Base-by-base conservation (phyloP, 2,888 invertebrate genomes). In the Omphaloscelis lunosa region DNA sequence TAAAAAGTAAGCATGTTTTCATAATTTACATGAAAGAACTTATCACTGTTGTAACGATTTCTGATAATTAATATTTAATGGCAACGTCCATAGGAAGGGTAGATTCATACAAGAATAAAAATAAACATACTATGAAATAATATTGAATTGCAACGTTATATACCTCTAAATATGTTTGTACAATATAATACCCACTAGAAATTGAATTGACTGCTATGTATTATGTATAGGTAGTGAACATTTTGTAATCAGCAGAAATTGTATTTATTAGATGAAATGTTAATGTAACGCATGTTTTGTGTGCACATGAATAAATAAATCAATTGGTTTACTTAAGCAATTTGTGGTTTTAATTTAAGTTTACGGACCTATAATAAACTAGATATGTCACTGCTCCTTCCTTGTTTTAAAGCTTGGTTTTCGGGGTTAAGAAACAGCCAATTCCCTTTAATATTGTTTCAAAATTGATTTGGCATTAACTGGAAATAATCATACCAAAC, bases 241-340 rank as follows among this genome's bases (percentile, higher is more conserved):
- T 23, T 51, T 61, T 74, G 51, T 39, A 51, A 48, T 48, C 17
- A 63, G 48, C 45, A 45, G 41, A 59, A 79, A 45, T 53, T 53
- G n/a, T 75, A 70, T 70, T 75, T 71, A 62, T 53, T 72, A 69
- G 61, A 69, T 53, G 23, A 58, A 56, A 77, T 39, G 34, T 45
- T 45, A 53, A 51, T 68, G 66, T 58, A 68, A 5, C 65, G 34
- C 53, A 72, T 72, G 56, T 69, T 59, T 41, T 48, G 27, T 45
- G 53, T 39, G 48, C 53, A 41, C 34, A 67, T 48, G 17, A 80
- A 68, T 63, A 27, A 79, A 80, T 53, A 51, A 78, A 80, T 29
- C 20, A 62, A 63, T 75, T 75, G 66, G 56, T 67, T 27, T 69
- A 39, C 53, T 45, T 41, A n/a, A 56, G 34, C 17, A 17, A 74